Evolutionary conservation across 2,113 vertebrate genomes (phyloP), one percentile per base, ranked within the genome.

Genomic region (Indicator maculatus): DNA sequence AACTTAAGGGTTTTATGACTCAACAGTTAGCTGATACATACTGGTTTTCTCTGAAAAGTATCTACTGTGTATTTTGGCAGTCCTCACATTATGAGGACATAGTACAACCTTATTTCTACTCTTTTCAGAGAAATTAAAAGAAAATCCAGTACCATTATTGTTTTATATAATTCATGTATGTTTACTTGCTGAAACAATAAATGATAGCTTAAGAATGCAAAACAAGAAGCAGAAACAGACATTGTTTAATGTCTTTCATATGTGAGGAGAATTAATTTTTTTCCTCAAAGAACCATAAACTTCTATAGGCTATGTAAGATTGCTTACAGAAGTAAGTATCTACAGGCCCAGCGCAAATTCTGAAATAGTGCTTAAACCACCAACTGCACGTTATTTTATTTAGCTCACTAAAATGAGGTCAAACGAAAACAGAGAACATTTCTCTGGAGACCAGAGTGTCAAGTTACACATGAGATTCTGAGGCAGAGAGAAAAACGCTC

Each of bases 1-100:
- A 96, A 97, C 87, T 95, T 95, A 58, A 63, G 95, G 92, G 93
- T 83, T 96, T 94, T 93, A 56, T 95, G 93, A 97, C 84, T 97
- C 94, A 96, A 79, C 88, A 88, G 90, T 94, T 92, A 90, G 91
- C 94, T 36, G 50, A 63, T 85, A 95, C 67, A 73, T 73, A 82
- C 52, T 92, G 88, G 97, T 96, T 96, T 96, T 93, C 53, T 88
- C 86, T 93, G 78, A 44, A 94, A 97, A 88, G 88, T 33, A 77
- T 90, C 94, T 64, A 50, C 52, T 58, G 80, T 83, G 76, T 63
- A 26, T 93, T 95, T 94, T 96, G 89, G 93, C 90, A 96, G 89
- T 36, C 47, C 6, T 33, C 31, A 80, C 19, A 33, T 56, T 94
- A 90, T 83, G 47, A 56, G 53, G 89, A 81, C 71, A n/a, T 6